phyloP scores from a whole-genome alignment of 92 coral and sea anemone species.

The Paragorgia papillata region DNA sequence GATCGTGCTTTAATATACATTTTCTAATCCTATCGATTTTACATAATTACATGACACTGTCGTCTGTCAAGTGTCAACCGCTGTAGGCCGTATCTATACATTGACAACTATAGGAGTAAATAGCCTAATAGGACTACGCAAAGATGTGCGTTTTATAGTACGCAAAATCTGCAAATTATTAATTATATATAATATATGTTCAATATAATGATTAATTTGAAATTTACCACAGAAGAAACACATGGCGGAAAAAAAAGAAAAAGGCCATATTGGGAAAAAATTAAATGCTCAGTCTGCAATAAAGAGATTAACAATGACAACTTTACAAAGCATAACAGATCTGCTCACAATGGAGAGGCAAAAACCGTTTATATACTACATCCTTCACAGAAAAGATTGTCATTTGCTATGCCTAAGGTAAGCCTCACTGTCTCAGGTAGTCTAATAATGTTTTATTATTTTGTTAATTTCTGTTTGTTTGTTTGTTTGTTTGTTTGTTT shows the following conservation, averaged over 20 bases:
- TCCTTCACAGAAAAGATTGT: conserved; percentile 33
- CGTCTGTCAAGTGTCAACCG: not conserved
- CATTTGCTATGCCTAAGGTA: conserved; percentile 16
- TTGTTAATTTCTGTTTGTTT: conserved; percentile 2
- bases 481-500: not conserved
- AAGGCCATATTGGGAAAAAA: conserved; percentile 13
- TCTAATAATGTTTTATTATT: not conserved
- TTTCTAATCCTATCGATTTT: conserved; percentile 7
- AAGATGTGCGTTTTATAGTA: not conserved
- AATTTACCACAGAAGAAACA: not conserved
- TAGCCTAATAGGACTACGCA: not conserved
- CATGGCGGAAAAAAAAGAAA: not conserved
- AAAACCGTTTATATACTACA: conserved; percentile 8
- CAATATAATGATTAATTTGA: not conserved
- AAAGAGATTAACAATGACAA: conserved; percentile 36
- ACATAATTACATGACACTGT: not conserved
- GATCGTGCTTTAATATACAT: too few species aligned
- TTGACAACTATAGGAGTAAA: not conserved
- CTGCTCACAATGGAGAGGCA: conserved; percentile 17
- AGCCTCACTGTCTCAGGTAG: not conserved
- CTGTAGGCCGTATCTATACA: not conserved
- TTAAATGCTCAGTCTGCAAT: conserved; percentile 20
- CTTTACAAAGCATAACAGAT: conserved; percentile 24
- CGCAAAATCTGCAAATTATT: not conserved
- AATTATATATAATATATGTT: not conserved